phyloP scores from a whole-genome alignment of 2,113 vertebrate species.

The Morone saxatilis region DNA sequence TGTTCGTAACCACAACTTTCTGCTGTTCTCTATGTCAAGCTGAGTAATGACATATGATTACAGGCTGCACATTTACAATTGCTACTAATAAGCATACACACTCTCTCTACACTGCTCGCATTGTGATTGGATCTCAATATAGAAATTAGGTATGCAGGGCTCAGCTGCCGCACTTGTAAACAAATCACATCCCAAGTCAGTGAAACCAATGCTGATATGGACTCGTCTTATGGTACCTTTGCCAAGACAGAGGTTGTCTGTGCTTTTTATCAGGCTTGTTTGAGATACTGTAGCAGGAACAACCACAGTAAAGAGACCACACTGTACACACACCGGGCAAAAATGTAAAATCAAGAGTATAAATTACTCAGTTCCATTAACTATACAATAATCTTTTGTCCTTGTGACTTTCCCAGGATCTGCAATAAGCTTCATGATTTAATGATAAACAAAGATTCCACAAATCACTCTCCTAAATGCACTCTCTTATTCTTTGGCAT shows the following conservation, averaged over 20 bases:
- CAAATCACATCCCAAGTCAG: neutral
- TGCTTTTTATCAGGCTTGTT: neutral
- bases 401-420: neutral
- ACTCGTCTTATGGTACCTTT: neutral
- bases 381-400: no score
- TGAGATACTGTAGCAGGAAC: neutral
- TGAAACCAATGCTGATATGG: neutral
- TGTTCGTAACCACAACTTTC: neutral
- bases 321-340: neutral
- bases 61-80: neutral
- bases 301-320: neutral
- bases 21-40: neutral
- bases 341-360: neutral
- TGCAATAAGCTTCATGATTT: neutral
- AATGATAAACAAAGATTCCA: neutral
- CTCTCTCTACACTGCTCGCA: neutral
- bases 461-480: slow-evolving; percentile 13
- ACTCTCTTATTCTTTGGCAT: neutral
- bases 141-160: neutral
- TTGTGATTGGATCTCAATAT: neutral
- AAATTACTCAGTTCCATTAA: neutral
- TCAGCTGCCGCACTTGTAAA: neutral
- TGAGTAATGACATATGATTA: neutral
- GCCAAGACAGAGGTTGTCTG: neutral
- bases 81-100: no score